Evolutionary conservation across 2,113 vertebrate species (phyloP).

Genomic region (Carlito syrichta): DNA sequence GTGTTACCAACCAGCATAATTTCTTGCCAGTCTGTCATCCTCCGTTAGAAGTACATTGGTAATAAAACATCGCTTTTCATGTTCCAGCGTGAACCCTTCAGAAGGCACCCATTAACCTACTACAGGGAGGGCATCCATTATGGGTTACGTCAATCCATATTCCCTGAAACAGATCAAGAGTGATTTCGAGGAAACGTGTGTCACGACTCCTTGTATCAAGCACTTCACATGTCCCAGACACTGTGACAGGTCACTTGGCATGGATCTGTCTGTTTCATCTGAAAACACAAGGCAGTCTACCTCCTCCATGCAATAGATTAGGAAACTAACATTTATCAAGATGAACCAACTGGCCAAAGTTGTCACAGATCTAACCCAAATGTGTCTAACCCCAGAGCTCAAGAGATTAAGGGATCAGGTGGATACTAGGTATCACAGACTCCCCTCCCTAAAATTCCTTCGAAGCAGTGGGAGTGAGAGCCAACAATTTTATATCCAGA

Average conservation of each 20-base stretch:
- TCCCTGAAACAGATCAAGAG: neutral
- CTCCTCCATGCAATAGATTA: neutral
- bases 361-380: neutral
- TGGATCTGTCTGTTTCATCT: neutral
- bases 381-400: neutral
- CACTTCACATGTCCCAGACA: neutral
- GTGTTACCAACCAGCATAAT: neutral
- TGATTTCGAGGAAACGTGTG: neutral
- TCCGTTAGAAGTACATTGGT: neutral
- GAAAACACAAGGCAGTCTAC: too few relatives aligned
- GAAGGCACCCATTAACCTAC: neutral
- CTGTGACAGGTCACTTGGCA: neutral
- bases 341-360: neutral
- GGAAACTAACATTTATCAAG: neutral
- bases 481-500: neutral
- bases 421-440: neutral
- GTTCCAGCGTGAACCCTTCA: neutral
- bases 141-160: neutral
- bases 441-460: slow-evolving; percentile 9
- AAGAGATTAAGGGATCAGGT: slow-evolving; percentile 5
- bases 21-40: neutral
- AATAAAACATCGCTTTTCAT: neutral
- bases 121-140: neutral
- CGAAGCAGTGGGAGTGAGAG: neutral
- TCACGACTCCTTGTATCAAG: neutral